These are phyloP conservation scores for Phlogophora meticulosa DNA, from an alignment of 2,888 invertebrate genomes.

Conservation along the genomic window DNA sequence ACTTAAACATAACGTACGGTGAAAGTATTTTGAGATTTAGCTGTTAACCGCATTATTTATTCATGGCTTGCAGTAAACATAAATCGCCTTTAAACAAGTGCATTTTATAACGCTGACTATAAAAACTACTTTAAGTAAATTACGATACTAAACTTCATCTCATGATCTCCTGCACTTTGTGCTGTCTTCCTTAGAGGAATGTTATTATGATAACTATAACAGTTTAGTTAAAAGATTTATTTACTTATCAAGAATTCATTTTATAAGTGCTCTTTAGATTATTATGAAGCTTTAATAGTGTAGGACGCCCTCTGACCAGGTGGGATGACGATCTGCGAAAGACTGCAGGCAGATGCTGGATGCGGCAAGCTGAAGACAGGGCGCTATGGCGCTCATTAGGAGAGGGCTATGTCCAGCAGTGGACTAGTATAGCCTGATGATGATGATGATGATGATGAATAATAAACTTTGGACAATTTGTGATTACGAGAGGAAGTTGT, in stretches of 20 bases:
- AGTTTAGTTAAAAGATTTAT: slow-evolving; percentile 26
- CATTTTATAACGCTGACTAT: slow-evolving; percentile 64
- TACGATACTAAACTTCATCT: slow-evolving; percentile 57
- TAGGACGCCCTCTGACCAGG: no score
- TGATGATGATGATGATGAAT: no score
- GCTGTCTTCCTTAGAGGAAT: slow-evolving; percentile 6
- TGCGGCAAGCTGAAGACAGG: no score
- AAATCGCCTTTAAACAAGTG: slow-evolving; percentile 68
- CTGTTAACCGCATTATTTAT: slow-evolving; percentile 67
- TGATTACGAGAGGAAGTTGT: not conserved
- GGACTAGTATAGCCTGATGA: no score
- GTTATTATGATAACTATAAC: slow-evolving; percentile 24
- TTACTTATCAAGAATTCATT: slow-evolving; percentile 8
- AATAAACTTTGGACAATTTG: not conserved
- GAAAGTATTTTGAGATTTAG: slow-evolving; percentile 70
- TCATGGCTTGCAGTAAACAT: slow-evolving; percentile 69
- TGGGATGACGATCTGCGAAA: no score
- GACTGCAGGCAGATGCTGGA: no score
- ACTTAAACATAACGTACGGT: slow-evolving; percentile 67
- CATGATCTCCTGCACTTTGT: slow-evolving; percentile 42
- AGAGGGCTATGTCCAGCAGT: no score
- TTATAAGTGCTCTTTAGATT: not conserved
- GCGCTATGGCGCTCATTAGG: no score
- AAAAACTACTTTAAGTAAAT: slow-evolving; percentile 60
- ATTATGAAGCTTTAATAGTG: slow-evolving; percentile 1